Evolutionary conservation across 1,140 invertebrate species (phyloP), one percentile per base, ranked within the genome.

Genomic region (Latrodectus geometricus): DNA sequence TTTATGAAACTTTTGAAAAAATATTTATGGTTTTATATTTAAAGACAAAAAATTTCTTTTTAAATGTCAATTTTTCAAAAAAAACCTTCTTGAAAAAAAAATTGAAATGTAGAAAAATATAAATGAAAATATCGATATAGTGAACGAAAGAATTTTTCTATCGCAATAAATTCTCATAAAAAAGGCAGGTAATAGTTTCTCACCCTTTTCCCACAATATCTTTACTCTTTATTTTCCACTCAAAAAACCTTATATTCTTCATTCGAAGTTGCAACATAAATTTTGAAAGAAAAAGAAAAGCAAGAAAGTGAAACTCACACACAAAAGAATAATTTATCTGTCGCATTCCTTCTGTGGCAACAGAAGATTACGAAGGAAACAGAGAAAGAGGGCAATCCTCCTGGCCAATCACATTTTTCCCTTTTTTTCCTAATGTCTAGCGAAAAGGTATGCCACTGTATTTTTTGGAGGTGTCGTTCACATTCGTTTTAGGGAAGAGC

Each of bases 251-350:
- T 76, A 76, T 35, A 74, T 74, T 14, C 74, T 15, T 76, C 74
- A 48, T 20, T 66, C 61, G 9, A 49, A 17, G 15, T 35, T 78
- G 50, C 17, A 15, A 35, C 17, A 35, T 49, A 78, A 68, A 23
- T 78, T 78, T 78, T 23, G 76, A 78, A 80, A 20, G 20, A 48
- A 11, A 61, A 11, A 61, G 11, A 61, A 61, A 61, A 11, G 2
- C 35, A 80, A 20, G 20, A 48, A 11, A 61, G 11, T 14, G 11
- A 61, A 61, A 61, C 54, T 14, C 11, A 78, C 78, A 70, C 76
- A 69, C 78, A 69, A 20, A 80, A 70, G 78, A 80, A 80, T 80
- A 80, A 80, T 80, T 80, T 80, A 80, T 80, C 78, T 35, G 68
- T 70, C 23, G 78, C 78, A 80, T 80, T 80, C 78, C 35, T 80